Conservation (phyloP, 2,797 vertebrate species). For the Chelidonichthys spinosus region DNA sequence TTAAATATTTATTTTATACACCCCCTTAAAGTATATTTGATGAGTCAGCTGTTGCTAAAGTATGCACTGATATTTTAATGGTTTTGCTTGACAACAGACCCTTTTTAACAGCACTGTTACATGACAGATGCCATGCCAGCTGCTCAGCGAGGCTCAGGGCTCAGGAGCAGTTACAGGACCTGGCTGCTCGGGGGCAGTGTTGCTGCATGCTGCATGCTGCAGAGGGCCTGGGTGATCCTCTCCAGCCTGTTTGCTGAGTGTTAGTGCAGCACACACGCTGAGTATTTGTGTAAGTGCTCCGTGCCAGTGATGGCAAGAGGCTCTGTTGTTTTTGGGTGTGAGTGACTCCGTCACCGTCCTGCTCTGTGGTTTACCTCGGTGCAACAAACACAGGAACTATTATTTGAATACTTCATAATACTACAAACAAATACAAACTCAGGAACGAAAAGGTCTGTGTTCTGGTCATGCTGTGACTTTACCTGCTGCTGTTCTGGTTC, state of each 20-base stretch:
- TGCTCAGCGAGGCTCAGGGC: slow-evolving; percentile 22
- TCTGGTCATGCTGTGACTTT: not conserved
- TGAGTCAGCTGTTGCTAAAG: slow-evolving; percentile 37
- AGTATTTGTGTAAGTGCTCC: not conserved
- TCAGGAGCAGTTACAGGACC: not conserved
- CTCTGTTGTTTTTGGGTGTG: slow-evolving; percentile 12
- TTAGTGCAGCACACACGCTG: slow-evolving; percentile 6
- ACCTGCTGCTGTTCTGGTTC: not conserved
- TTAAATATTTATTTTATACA: slow-evolving; percentile 34
- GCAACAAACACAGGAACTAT: slow-evolving; percentile 10
- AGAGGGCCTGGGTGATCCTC: not conserved
- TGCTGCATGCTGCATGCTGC: slow-evolving; percentile 11
- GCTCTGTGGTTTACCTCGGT: slow-evolving; percentile 24
- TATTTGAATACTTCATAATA: slow-evolving; percentile 22
- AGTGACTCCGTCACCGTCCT: slow-evolving; percentile 1
- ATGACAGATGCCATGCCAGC: slow-evolving; percentile 44
- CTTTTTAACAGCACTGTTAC: slow-evolving; percentile 38
- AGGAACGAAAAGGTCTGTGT: not conserved
- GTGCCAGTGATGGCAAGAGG: slow-evolving; percentile 8
- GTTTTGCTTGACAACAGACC: slow-evolving; percentile 34
- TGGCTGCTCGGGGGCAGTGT: slow-evolving; percentile 51
- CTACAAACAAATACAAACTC: not conserved
- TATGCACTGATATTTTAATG: slow-evolving; percentile 34
- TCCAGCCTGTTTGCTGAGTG: not conserved
- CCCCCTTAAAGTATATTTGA: slow-evolving; percentile 24